phyloP scores from a whole-genome alignment of 2,888 invertebrate genomes.

The Dryococelus australis region DNA sequence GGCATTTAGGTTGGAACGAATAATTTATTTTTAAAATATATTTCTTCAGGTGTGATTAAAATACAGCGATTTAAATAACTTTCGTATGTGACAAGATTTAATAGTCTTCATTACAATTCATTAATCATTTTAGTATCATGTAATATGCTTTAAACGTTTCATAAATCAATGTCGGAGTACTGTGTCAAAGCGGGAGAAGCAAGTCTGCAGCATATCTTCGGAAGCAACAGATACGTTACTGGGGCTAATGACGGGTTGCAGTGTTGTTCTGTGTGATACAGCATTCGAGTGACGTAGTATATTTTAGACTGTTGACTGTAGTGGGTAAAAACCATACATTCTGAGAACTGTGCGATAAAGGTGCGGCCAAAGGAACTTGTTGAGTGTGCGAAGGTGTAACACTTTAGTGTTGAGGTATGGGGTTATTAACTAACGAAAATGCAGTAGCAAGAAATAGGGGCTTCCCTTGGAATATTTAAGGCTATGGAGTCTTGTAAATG shows the following conservation, averaged over 20 bases:
- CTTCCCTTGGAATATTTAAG: background rate
- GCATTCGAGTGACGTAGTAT: too few species aligned
- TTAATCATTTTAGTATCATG: background rate
- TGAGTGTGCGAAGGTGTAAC: background rate
- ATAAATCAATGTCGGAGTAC: conserved; percentile 2
- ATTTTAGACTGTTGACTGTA: too few species aligned
- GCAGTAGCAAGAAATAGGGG: background rate
- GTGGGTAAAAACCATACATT: too few species aligned
- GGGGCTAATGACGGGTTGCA: too few species aligned
- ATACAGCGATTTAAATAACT: background rate
- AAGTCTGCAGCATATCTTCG: background rate
- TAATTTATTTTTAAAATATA: background rate
- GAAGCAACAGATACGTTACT: too few species aligned
- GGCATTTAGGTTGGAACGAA: too few species aligned
- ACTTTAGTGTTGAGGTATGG: background rate
- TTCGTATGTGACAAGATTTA: background rate
- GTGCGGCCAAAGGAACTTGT: too few species aligned
- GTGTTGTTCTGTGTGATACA: too few species aligned
- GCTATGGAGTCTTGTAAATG: background rate
- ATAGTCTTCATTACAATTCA: background rate
- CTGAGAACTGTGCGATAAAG: background rate
- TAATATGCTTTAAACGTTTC: background rate
- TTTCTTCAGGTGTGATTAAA: background rate
- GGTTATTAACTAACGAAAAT: background rate
- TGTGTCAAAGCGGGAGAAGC: background rate